A percentile compares a stretch with the other conserved stretches of the same genome.
These are phyloP conservation scores for Anseranas semipalmata DNA, from an alignment of 2,113 vertebrate species.

Conservation along the genomic window DNA sequence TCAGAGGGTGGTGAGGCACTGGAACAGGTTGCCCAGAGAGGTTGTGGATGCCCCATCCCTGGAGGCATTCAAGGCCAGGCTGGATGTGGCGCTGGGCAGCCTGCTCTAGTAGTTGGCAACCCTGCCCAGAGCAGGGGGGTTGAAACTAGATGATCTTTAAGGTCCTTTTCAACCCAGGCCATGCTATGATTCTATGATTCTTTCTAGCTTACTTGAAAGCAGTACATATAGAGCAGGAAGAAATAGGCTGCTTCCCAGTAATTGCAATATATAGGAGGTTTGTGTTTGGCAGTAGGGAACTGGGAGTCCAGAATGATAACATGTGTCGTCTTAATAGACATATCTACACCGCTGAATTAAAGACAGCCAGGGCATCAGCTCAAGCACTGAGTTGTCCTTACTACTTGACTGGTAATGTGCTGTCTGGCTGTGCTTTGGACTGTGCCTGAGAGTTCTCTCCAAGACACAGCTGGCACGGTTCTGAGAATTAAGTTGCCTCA, in stretches of 20 bases:
- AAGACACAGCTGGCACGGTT: neutral
- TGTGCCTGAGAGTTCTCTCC: too few relatives aligned
- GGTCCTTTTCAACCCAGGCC: too few relatives aligned
- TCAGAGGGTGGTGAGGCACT: too few relatives aligned
- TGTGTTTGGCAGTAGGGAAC: neutral
- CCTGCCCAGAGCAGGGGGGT: too few relatives aligned
- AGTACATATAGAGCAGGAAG: neutral
- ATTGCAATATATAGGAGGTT: neutral
- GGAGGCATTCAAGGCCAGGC: too few relatives aligned
- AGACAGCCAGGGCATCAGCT: neutral
- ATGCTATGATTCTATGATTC: too few relatives aligned
- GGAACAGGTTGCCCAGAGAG: too few relatives aligned
- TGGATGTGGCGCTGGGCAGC: too few relatives aligned
- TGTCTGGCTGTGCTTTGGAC: neutral
- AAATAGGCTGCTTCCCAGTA: neutral
- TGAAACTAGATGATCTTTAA: too few relatives aligned
- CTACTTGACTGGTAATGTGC: neutral
- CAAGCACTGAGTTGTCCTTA: neutral
- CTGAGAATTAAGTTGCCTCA: neutral
- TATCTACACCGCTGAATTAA: neutral
- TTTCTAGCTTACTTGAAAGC: neutral
- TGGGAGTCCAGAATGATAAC: neutral
- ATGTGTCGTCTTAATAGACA: neutral
- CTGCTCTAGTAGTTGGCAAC: too few relatives aligned
- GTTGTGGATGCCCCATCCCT: too few relatives aligned